phyloP scores from a whole-genome alignment of 1,140 invertebrate genomes.

The Penaeus japonicus region DNA sequence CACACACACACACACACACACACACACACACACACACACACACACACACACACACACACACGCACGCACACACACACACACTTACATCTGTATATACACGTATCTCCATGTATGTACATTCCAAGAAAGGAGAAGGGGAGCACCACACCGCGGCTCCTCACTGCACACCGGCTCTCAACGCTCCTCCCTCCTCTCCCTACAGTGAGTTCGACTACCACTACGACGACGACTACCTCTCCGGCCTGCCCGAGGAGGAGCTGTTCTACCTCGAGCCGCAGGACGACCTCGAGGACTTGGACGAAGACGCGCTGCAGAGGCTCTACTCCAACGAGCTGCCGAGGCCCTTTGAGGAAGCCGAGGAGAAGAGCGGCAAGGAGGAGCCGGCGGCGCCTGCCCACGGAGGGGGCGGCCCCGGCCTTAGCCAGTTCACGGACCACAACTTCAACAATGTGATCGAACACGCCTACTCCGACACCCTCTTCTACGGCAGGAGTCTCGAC shows the following conservation, averaged over 20 bases:
- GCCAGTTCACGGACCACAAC: slow-evolving; percentile 53
- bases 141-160: too few species aligned
- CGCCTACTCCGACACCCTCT: slow-evolving; percentile 55
- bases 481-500: slow-evolving; percentile 39
- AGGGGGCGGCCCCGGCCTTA: slow-evolving; percentile 15
- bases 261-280: slow-evolving; percentile 41
- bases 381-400: not conserved
- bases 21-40: not conserved
- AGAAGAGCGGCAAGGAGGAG: slow-evolving; percentile 32
- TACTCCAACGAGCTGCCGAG: slow-evolving; percentile 44
- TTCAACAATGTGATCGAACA: slow-evolving; percentile 55
- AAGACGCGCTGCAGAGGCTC: not conserved
- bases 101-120: too few species aligned
- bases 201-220: not conserved
- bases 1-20: not conserved
- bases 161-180: not conserved
- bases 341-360: slow-evolving; percentile 40
- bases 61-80: not conserved
- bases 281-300: slow-evolving; percentile 13
- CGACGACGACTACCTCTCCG: slow-evolving; percentile 16
- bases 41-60: not conserved
- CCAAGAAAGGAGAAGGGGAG: too few species aligned
- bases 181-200: not conserved
- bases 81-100: too few species aligned
- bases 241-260: slow-evolving; percentile 42